phyloP scores from a whole-genome alignment of 2,888 invertebrate species.

The Thumatha senex region DNA sequence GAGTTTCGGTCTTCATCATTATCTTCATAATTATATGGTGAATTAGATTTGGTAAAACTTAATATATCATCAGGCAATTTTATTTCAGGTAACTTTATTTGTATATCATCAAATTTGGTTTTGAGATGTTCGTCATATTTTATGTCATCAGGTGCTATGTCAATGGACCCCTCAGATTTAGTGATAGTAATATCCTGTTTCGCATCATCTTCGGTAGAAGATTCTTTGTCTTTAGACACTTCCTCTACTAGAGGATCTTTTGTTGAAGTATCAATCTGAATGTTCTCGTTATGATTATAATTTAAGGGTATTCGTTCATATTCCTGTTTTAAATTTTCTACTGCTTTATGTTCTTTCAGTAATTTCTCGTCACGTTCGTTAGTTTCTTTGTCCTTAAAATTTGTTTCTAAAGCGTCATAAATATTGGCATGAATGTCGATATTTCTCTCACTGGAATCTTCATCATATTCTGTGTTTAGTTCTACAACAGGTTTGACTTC shows the following conservation, averaged over 20 bases:
- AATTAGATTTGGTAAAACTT: conserved; percentile 54
- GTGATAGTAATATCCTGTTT: conserved; percentile 34
- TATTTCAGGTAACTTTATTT: conserved; percentile 75
- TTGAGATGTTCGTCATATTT: conserved; percentile 68
- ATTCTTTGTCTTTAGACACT: conserved; percentile 7
- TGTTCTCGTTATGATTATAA: conserved; percentile 62
- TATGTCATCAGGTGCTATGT: conserved; percentile 48
- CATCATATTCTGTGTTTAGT: conserved; percentile 55
- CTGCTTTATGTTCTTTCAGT: conserved; percentile 22
- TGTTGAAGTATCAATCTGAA: conserved; percentile 30
- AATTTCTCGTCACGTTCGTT: conserved; percentile 35
- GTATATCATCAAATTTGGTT: conserved; percentile 67
- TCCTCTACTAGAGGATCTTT: conserved; percentile 9
- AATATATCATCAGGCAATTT: conserved; percentile 76
- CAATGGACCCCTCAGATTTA: conserved; percentile 50
- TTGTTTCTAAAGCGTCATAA: conserved; percentile 49
- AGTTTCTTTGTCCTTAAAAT: conserved; percentile 39
- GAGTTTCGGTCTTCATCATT: conserved; percentile 33
- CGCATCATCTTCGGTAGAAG: conserved; percentile 13
- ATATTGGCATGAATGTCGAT: conserved; percentile 34
- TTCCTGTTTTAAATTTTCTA: conserved; percentile 64
- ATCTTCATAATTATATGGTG: conserved; percentile 43
- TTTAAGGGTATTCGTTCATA: conserved; percentile 75
- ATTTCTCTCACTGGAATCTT: conserved; percentile 45
- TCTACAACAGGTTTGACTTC: conserved; percentile 74